Conservation (phyloP, 2,113 vertebrate genomes). For the Ammospiza nelsoni region DNA sequence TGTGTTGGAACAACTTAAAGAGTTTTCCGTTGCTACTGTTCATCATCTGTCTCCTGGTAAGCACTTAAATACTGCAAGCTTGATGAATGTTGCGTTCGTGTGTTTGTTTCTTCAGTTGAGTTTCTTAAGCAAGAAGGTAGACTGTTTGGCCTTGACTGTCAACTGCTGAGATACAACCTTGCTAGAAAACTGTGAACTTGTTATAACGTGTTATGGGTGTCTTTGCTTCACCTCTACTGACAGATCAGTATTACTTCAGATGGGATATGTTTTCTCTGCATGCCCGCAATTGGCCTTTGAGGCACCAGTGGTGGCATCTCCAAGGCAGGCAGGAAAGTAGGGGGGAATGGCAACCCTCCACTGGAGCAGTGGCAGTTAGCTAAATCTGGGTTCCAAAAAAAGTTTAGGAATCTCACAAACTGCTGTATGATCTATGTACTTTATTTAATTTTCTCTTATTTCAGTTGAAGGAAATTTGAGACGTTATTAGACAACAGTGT, state of each 20-base stretch:
- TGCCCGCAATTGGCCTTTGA: background rate
- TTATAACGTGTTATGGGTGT: background rate
- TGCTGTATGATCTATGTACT: background rate
- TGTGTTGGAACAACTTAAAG: background rate
- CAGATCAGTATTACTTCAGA: background rate
- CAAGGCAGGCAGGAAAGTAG: background rate
- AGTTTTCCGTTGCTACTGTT: background rate
- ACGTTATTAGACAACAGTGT: background rate
- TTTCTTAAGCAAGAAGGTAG: background rate
- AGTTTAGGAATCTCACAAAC: background rate
- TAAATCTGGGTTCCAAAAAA: background rate
- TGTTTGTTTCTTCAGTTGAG: background rate
- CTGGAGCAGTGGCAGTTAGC: background rate
- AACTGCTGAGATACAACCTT: background rate
- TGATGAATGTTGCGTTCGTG: background rate
- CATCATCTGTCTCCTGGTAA: background rate
- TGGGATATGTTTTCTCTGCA: background rate
- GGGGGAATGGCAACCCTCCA: background rate
- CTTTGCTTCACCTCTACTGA: background rate
- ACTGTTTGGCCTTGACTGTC: background rate
- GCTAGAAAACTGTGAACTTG: background rate
- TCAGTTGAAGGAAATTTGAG: slow-evolving; percentile 9
- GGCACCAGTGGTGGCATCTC: background rate
- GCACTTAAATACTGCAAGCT: background rate
- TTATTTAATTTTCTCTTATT: slow-evolving; percentile 9